A percentile compares a stretch with the other conserved stretches of the same genome.
Conservation (phyloP, 2,888 invertebrate genomes). For the Calameuta idolon region DNA sequence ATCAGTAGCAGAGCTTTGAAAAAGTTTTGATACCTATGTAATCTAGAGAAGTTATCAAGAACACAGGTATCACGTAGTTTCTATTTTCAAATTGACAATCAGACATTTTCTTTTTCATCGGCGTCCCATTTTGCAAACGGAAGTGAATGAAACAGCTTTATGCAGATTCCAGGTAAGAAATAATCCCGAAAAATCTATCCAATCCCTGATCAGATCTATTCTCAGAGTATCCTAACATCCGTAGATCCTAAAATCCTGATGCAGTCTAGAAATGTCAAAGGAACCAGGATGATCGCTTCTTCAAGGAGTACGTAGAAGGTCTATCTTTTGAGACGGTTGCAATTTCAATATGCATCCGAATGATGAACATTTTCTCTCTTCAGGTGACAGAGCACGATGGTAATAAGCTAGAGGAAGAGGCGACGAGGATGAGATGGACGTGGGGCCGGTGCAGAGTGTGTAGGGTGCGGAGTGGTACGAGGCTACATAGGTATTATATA, state of each 20-base stretch:
- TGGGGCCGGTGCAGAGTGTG: neutral
- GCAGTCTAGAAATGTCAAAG: neutral
- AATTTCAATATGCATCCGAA: neutral
- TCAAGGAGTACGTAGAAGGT: neutral
- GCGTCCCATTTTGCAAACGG: neutral
- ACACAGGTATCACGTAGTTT: neutral
- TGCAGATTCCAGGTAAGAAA: neutral
- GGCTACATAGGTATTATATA: neutral
- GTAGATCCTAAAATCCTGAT: neutral
- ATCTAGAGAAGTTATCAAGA: neutral
- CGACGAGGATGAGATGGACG: neutral
- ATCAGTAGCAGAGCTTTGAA: neutral
- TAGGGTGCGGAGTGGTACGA: neutral
- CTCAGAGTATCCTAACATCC: neutral
- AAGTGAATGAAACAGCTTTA: neutral
- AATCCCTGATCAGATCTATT: neutral
- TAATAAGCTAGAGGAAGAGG: neutral
- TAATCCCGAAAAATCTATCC: neutral
- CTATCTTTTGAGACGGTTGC: neutral
- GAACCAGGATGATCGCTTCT: neutral
- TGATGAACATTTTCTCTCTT: neutral
- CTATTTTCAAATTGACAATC: neutral
- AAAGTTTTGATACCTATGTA: neutral
- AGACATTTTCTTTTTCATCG: neutral
- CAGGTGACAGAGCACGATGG: neutral